These are phyloP conservation scores for Watsonalla binaria DNA, from an alignment of 2,888 invertebrate genomes.

Conservation along the genomic window DNA sequence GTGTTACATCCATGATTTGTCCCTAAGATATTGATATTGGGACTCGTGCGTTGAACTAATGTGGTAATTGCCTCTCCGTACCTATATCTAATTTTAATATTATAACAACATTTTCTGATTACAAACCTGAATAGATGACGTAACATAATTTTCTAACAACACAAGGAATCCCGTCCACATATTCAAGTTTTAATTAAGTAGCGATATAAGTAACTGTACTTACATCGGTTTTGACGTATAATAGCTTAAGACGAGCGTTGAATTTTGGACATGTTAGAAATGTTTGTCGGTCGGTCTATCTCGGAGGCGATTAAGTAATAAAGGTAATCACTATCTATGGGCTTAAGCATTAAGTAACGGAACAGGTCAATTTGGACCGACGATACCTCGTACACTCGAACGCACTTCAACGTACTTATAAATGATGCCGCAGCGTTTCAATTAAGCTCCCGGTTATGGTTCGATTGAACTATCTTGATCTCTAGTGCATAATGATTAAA, in stretches of 20 bases:
- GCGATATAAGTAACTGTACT: background rate
- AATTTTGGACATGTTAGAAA: constrained; percentile 9
- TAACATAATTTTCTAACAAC: background rate
- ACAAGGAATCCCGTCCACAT: background rate
- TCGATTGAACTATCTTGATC: background rate
- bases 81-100: too few relatives aligned
- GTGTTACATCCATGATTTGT: background rate
- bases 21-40: background rate
- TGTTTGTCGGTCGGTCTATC: constrained; percentile 45
- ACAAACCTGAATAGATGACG: background rate
- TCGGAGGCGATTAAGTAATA: constrained; percentile 59
- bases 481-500: too few relatives aligned
- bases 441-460: background rate
- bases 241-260: background rate
- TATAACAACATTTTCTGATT: too few relatives aligned
- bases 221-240: background rate
- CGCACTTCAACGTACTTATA: background rate
- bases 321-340: constrained; percentile 50
- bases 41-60: background rate
- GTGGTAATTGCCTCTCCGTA: background rate
- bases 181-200: background rate
- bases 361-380: constrained; percentile 46
- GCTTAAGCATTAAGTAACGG: constrained; percentile 52
- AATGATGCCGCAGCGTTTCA: background rate
- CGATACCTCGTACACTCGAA: background rate